These are phyloP conservation scores for Polyommatus icarus DNA, from an alignment of 2,888 invertebrate genomes.

Conservation along the genomic window DNA sequence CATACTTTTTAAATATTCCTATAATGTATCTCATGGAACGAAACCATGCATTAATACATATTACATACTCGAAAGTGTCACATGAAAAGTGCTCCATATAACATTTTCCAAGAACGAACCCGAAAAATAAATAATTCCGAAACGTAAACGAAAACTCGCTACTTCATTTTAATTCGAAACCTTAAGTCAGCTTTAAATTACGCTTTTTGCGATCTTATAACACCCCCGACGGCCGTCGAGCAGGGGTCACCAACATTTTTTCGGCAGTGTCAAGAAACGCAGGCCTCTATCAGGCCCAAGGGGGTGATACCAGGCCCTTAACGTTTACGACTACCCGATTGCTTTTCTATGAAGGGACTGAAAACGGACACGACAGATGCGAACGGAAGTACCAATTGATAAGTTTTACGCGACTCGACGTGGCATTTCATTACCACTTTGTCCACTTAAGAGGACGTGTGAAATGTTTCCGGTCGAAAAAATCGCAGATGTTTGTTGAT, in stretches of 20 bases:
- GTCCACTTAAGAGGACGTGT: constrained; percentile 30
- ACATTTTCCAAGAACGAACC: background rate
- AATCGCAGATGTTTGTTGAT: constrained; percentile 16
- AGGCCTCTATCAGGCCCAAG: constrained; percentile 77
- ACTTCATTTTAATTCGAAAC: constrained; percentile 78
- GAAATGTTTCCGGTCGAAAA: constrained; percentile 3
- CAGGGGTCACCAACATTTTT: constrained; percentile 71
- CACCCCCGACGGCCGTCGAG: constrained; percentile 72
- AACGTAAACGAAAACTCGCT: constrained; percentile 39
- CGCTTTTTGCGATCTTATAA: constrained; percentile 75
- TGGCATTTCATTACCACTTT: constrained; percentile 44
- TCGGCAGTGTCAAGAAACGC: constrained; percentile 74
- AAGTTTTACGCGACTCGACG: constrained; percentile 53
- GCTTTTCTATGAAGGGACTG: constrained; percentile 80
- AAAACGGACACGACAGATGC: constrained; percentile 67
- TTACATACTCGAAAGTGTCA: too few relatives aligned
- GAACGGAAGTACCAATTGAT: constrained; percentile 61
- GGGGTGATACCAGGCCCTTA: constrained; percentile 80
- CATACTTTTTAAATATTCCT: too few relatives aligned
- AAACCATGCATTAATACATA: too few relatives aligned
- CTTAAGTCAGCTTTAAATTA: constrained; percentile 79
- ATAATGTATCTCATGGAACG: too few relatives aligned
- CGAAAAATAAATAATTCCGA: constrained; percentile 17
- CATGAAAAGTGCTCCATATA: too few relatives aligned
- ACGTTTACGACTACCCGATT: constrained; percentile 84